phyloP scores from a whole-genome alignment of 2,113 vertebrate species.

The Malaclemys terrapin region DNA sequence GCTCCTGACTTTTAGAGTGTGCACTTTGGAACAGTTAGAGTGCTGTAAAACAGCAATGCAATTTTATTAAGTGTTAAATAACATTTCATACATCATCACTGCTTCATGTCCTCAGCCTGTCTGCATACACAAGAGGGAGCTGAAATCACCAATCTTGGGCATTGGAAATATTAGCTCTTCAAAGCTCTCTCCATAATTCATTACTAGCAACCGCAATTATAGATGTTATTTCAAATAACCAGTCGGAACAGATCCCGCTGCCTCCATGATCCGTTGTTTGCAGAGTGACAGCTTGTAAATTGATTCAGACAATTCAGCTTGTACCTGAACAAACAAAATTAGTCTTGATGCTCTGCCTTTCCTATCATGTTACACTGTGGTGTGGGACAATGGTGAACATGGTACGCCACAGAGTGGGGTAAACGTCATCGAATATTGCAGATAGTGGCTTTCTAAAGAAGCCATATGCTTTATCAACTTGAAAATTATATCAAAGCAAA shows the following conservation, averaged over 20 bases:
- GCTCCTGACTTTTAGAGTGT: not conserved
- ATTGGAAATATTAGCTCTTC: slow-evolving; percentile 8
- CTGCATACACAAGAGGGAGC: not conserved
- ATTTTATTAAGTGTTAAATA: not conserved
- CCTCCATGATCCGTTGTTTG: not conserved
- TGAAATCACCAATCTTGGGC: fast-evolving
- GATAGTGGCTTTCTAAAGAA: not conserved
- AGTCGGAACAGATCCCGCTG: not conserved
- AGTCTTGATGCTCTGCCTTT: not conserved
- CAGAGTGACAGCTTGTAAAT: not conserved
- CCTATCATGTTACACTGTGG: fast-evolving
- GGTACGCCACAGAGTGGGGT: not conserved
- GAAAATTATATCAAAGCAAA: not conserved
- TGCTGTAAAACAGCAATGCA: not conserved
- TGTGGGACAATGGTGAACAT: not conserved
- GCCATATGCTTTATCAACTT: not conserved
- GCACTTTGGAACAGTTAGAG: not conserved
- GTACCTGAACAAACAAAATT: slow-evolving; percentile 7
- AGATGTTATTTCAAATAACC: not conserved
- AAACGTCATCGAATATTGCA: not conserved
- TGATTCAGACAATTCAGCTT: slow-evolving; percentile 9
- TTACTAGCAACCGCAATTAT: slow-evolving; percentile 18
- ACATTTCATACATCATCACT: not conserved
- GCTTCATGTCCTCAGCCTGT: not conserved
- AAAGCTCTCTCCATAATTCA: not conserved